Conservation (phyloP, 2,797 vertebrate genomes). For the Cichlasoma orientale region DNA sequence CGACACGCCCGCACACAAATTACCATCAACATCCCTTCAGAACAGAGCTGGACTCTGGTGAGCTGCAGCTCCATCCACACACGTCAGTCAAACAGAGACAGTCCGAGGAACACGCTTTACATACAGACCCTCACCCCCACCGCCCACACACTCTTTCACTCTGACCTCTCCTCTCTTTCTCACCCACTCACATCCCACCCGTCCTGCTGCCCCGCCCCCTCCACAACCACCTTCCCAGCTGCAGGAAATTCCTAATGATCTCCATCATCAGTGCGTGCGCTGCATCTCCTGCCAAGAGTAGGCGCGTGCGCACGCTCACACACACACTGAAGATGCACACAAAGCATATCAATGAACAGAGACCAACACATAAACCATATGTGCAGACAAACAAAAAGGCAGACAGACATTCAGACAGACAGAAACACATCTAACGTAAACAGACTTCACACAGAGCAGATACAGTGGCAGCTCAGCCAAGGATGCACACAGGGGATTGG, state of each 20-base stretch:
- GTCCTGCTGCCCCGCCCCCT: conserved; percentile 56
- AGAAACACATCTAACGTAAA: conserved; percentile 66
- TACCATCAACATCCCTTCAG: conserved; percentile 21
- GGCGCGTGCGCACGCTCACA: conserved; percentile 5
- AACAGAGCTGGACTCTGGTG: conserved; percentile 36
- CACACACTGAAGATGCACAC: conserved; percentile 27
- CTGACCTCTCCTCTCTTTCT: conserved; percentile 65
- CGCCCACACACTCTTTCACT: conserved; percentile 55
- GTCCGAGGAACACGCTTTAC: conserved; percentile 44
- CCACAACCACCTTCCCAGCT: conserved; percentile 85
- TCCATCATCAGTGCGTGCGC: conserved; percentile 91
- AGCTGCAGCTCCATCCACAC: conserved; percentile 24
- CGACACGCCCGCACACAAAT: conserved; percentile 29
- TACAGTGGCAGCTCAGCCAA: conserved; percentile 66
- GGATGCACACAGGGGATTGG: conserved; percentile 59
- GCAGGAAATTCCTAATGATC: conserved; percentile 99
- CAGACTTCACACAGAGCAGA: conserved; percentile 72
- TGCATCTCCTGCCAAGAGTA: conserved; percentile 86
- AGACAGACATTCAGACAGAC: conserved; percentile 61
- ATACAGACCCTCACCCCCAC: conserved; percentile 15
- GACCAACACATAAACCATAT: conserved; percentile 68
- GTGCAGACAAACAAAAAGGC: conserved; percentile 65
- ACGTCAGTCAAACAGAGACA: conserved; percentile 47
- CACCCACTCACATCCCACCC: conserved; percentile 71
- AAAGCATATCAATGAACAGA: conserved; percentile 53